Evolutionary conservation across 2,797 vertebrate species (phyloP).

Genomic region (Pangasius macronema): DNA sequence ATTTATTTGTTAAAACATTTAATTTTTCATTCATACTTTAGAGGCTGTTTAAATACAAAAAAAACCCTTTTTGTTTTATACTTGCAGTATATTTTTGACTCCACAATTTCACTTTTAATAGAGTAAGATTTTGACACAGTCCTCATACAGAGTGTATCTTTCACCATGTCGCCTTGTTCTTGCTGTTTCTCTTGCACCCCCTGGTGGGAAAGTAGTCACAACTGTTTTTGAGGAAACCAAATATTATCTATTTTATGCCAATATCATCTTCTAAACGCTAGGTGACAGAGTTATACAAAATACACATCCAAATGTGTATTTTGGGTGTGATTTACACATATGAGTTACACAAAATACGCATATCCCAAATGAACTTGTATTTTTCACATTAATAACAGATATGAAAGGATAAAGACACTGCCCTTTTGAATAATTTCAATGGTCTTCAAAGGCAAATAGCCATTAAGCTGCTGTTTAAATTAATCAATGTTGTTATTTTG

Average conservation of each 20-base stretch:
- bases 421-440: not conserved
- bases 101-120: no score
- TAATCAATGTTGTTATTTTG: not conserved
- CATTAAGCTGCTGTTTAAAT: not conserved
- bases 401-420: not conserved
- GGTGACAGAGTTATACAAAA: slow-evolving; percentile 29
- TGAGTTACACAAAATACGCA: slow-evolving; percentile 12
- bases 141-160: not conserved
- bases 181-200: not conserved
- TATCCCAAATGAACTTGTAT: not conserved
- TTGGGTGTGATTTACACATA: no score
- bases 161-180: not conserved
- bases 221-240: not conserved
- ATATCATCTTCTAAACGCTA: slow-evolving; percentile 22
- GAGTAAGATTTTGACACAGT: no score
- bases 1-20: no score
- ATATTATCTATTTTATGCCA: not conserved
- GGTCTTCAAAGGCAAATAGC: not conserved
- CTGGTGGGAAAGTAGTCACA: no score
- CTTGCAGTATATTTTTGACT: no score
- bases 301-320: not conserved
- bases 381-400: not conserved
- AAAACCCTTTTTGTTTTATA: no score
- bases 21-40: no score
- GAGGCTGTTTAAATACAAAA: no score